Evolutionary conservation across 2,797 vertebrate genomes (phyloP).

Genomic region (Halcyon badia): DNA sequence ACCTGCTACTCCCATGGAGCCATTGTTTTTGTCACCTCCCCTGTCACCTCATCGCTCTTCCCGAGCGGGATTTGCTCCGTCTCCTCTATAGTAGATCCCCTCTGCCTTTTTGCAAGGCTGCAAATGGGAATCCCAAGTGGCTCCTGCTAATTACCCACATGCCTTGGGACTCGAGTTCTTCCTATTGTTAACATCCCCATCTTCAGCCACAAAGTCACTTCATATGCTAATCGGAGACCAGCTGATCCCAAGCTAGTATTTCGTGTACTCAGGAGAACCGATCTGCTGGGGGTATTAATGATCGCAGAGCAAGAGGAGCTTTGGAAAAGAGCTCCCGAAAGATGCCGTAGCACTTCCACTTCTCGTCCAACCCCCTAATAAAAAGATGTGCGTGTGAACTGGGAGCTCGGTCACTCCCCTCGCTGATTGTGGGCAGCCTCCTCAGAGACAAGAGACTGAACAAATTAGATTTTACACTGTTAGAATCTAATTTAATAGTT

Average conservation of each 20-base stretch:
- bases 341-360: not conserved
- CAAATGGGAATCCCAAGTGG: slow-evolving; percentile 66
- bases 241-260: slow-evolving; percentile 68
- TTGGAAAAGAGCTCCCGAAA: not conserved
- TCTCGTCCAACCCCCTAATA: not conserved
- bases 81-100: not conserved
- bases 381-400: not conserved
- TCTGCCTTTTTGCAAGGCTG: slow-evolving; percentile 37
- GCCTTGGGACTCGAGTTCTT: slow-evolving; percentile 62
- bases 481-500: not conserved
- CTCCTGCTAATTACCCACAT: slow-evolving; percentile 67
- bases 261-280: not conserved
- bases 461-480: accelerated
- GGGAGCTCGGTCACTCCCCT: not conserved
- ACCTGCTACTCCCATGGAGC: slow-evolving; percentile 11
- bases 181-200: slow-evolving; percentile 61
- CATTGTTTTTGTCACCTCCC: not conserved
- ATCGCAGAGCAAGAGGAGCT: not conserved
- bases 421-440: not conserved
- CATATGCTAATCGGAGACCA: slow-evolving; percentile 63
- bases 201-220: slow-evolving; percentile 73
- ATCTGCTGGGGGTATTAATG: slow-evolving; percentile 48
- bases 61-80: slow-evolving; percentile 4
- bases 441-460: not conserved
- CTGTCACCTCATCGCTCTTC: not conserved